Percentiles rank a stretch among this genome's conserved stretches.
These are phyloP conservation scores for Zaprionus davidi DNA, from an alignment of 1,140 invertebrate species.

Conservation along the genomic window DNA sequence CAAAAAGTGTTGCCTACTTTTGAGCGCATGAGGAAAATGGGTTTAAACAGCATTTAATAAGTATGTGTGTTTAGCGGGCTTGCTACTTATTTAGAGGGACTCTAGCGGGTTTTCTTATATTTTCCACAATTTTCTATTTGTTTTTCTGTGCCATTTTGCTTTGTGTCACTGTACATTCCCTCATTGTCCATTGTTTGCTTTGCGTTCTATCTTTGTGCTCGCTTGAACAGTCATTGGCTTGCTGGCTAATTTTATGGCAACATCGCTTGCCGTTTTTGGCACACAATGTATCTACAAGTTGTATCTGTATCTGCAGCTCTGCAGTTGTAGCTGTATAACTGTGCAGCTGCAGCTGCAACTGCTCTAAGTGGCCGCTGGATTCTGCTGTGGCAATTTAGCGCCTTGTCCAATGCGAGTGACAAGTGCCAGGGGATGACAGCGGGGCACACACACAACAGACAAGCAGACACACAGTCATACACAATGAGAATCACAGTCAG, in stretches of 20 bases:
- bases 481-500: slow-evolving; percentile 3
- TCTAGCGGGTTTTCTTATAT: background rate
- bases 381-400: slow-evolving; percentile 61
- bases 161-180: background rate
- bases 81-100: too few relatives aligned
- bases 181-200: background rate
- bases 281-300: slow-evolving; percentile 29
- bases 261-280: slow-evolving; percentile 53
- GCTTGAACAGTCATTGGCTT: slow-evolving; percentile 44
- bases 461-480: slow-evolving; percentile 13
- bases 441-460: slow-evolving; percentile 26
- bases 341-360: background rate
- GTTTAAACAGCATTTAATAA: too few relatives aligned
- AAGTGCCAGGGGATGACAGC: slow-evolving; percentile 21
- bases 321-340: background rate
- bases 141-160: background rate
- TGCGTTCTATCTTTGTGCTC: background rate
- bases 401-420: slow-evolving; percentile 50
- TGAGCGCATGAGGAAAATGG: background rate
- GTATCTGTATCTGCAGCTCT: slow-evolving; percentile 6
- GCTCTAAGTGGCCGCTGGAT: slow-evolving; percentile 46
- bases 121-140: background rate
- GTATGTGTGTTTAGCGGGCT: too few relatives aligned
- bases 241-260: slow-evolving; percentile 56
- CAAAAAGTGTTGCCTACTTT: slow-evolving; percentile 8